These are phyloP conservation scores for Ceratosolen solmsi DNA, from an alignment of 1,140 invertebrate species.

Conservation along the genomic window DNA sequence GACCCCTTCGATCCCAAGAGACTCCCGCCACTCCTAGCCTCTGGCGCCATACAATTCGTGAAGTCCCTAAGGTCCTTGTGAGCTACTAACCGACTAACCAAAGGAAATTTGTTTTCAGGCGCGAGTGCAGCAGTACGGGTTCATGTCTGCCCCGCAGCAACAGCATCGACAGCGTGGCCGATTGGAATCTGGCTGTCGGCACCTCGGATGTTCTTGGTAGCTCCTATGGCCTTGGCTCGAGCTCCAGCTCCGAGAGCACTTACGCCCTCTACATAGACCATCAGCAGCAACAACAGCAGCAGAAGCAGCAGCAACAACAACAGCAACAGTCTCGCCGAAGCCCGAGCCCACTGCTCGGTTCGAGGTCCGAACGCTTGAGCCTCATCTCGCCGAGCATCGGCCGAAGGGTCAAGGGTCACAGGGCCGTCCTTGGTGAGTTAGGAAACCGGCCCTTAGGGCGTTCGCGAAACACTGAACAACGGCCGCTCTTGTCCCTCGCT, in stretches of 20 bases:
- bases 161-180: constrained; percentile 80
- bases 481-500: no score
- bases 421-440: constrained; percentile 82
- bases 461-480: no score
- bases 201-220: not conserved
- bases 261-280: constrained; percentile 63
- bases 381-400: constrained; percentile 83
- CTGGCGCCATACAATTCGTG: no score
- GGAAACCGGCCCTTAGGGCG: no score
- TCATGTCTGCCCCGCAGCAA: constrained; percentile 79
- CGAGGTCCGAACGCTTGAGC: constrained; percentile 74
- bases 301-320: constrained; percentile 12
- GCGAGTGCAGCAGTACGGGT: constrained; percentile 59
- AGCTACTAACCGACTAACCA: not conserved
- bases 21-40: no score
- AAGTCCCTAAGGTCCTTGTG: no score
- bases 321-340: constrained; percentile 67
- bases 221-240: constrained; percentile 57
- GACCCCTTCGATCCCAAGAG: no score
- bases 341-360: constrained; percentile 69
- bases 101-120: not conserved
- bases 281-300: not conserved
- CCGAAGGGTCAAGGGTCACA: constrained; percentile 80
- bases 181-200: constrained; percentile 62
- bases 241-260: constrained; percentile 59